Base-by-base conservation (phyloP, 2,113 vertebrate species). In the Gymnorhina tibicen region DNA sequence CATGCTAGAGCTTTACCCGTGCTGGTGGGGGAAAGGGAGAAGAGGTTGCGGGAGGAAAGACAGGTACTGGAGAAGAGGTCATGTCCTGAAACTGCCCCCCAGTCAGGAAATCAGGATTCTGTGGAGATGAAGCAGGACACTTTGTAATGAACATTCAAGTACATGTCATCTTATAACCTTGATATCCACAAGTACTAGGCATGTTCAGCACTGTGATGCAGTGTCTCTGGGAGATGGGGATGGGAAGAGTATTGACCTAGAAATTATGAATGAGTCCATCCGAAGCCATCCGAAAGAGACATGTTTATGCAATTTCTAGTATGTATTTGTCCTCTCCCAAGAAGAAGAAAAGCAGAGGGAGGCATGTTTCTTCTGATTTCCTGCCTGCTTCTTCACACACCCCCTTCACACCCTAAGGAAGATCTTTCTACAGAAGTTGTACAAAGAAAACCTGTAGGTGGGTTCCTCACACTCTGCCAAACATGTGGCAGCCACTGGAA, bases 401-500 rank as follows among this genome's bases (percentile, higher is more conserved):
- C n/a, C 17, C 11, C 55, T 53, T 79, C 64, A 90, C 24, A 35
- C 28, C 22, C 58, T 21, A 58, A 94, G 64, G 47, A 73, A 79
- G 37, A 56, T 76, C 30, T n/a, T 78, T 49, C 68, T 72, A 33
- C 39, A 82, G 49, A 69, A 70, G 53, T 3, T 67, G 32, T 42
- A 50, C 49, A 73, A 68, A 67, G 49, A 79, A 81, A 87, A 79
- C 33, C 22, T 59, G 22, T 49, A 75, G 41, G 41, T 85, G 67
- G 26, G 67, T 26, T 93, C 35, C 59, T 77, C 42, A 35, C 41
- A 49, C 52, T 62, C 73, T 85, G 72, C 46, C 11, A 16, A 91
- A 89, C 87, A 82, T 73, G 91, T 89, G 87, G 78, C 59, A 89
- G 78, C 69, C 42, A 89, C 53, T 87, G 28, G 60, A 95, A 94